phyloP scores from a whole-genome alignment of 92 coral and sea anemone species.

The Anthopleura xanthogrammica region DNA sequence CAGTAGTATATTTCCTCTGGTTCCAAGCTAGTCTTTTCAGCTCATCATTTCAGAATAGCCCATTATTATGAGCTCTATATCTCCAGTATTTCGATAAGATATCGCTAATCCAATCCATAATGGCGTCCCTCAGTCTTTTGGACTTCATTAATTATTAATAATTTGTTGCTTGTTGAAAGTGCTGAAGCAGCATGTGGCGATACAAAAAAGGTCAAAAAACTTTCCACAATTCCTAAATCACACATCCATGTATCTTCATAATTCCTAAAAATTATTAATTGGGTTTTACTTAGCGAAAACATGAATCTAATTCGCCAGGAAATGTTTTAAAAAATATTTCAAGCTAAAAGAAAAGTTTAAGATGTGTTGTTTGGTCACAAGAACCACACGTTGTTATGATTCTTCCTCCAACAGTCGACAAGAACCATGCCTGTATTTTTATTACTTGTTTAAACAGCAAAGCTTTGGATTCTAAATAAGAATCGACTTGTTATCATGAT shows the following conservation, averaged over 20 bases:
- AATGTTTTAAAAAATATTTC: not conserved
- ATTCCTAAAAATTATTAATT: not conserved
- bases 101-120: not conserved
- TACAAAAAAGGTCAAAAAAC: not conserved
- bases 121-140: conserved; percentile 46
- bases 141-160: conserved; percentile 42
- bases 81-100: not conserved
- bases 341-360: not conserved
- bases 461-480: not conserved
- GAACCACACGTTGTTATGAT: conserved; percentile 18
- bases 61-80: not conserved
- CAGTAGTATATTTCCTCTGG: not conserved
- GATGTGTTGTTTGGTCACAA: not conserved
- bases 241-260: not conserved
- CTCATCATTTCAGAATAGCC: not conserved
- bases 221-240: not conserved
- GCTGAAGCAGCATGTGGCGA: conserved; percentile 41
- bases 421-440: not conserved
- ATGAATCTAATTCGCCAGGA: not conserved
- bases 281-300: not conserved
- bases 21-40: not conserved
- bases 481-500: not conserved
- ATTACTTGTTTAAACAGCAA: not conserved
- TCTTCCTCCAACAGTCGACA: conserved; percentile 12
- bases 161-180: conserved; percentile 47